Conservation (phyloP, 2,113 vertebrate species). For the Tychaedon coryphoeus region DNA sequence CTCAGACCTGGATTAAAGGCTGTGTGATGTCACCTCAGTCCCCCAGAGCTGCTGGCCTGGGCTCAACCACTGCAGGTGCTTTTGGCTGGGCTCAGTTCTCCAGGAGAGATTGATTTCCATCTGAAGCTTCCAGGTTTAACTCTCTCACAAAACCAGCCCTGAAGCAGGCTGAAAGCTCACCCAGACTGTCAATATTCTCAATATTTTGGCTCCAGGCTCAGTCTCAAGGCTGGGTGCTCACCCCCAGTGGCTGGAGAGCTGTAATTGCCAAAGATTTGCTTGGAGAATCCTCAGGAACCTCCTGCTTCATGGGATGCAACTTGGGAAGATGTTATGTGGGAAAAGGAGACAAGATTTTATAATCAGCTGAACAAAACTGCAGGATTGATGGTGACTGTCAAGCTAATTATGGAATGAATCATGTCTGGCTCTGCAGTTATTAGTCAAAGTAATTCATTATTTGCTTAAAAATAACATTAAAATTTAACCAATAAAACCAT, state of each 20-base stretch:
- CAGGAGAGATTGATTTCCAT: fast-evolving
- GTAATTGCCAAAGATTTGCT: neutral
- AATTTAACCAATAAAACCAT: conserved; percentile 15
- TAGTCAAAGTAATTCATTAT: conserved; percentile 43
- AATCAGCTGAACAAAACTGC: neutral
- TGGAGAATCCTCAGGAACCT: fast-evolving
- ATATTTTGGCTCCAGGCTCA: neutral
- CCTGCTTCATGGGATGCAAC: neutral
- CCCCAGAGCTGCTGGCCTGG: neutral
- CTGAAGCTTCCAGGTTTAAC: neutral
- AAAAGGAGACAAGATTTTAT: neutral
- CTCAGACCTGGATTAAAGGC: neutral
- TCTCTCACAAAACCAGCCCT: neutral
- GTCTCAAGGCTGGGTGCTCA: neutral
- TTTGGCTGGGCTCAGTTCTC: neutral
- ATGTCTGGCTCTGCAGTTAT: conserved; percentile 18
- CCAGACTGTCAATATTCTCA: neutral
- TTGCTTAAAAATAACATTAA: conserved; percentile 47
- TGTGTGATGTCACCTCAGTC: neutral
- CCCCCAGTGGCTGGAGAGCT: neutral
- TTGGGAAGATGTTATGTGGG: neutral
- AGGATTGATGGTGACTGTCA: conserved; percentile 19
- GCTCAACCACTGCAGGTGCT: neutral
- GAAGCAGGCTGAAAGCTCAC: neutral
- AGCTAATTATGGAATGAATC: conserved; percentile 36